phyloP scores from a whole-genome alignment of 2,888 invertebrate species.

The Germaria angustata region DNA sequence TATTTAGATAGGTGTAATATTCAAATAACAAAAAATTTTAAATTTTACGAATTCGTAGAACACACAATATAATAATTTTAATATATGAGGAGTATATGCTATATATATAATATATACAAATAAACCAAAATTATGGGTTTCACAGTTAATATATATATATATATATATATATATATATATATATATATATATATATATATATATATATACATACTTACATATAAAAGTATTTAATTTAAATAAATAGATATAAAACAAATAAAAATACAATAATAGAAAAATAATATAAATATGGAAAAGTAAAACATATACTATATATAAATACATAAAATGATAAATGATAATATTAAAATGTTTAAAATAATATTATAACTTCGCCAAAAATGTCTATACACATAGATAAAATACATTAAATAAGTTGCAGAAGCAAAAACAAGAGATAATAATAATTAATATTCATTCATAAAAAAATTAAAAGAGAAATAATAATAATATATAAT shows the following conservation, averaged over 20 bases:
- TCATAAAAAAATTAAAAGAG: conserved; percentile 15
- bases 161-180: too few species aligned
- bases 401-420: background rate
- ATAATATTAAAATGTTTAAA: conserved; percentile 11
- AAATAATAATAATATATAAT: conserved; percentile 19
- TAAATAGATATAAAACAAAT: too few species aligned
- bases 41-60: conserved; percentile 15
- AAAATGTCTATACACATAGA: conserved; percentile 44
- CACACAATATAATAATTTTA: conserved; percentile 31
- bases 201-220: too few species aligned
- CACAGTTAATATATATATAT: conserved; percentile 32
- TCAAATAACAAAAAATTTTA: conserved; percentile 3
- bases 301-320: background rate
- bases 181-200: too few species aligned
- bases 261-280: background rate
- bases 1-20: conserved; percentile 61
- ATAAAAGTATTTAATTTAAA: too few species aligned
- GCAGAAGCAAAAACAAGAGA: background rate
- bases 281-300: conserved; percentile 15
- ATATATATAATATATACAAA: conserved; percentile 36
- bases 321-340: background rate
- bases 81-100: conserved; percentile 8
- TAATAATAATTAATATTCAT: background rate
- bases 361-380: background rate
- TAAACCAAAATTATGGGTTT: conserved; percentile 65